Evolutionary conservation across 2,113 vertebrate genomes (phyloP), one percentile per base, ranked within the genome.

Genomic region (Podarcis muralis): DNA sequence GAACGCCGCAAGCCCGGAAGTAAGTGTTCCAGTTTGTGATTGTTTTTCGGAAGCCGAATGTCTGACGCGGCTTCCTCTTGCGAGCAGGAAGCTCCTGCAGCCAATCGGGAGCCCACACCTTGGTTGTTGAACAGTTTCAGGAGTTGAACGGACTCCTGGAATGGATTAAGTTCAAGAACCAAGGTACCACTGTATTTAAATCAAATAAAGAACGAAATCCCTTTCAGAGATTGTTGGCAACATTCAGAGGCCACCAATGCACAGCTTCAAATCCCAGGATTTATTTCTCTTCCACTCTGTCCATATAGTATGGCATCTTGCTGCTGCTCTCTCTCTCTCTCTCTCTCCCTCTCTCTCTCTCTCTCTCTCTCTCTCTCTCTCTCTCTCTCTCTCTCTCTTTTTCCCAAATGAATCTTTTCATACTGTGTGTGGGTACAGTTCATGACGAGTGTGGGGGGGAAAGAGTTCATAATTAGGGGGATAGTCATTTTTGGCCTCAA

Each of bases 381-480:
- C 40, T 9, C 68, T 7, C 74, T 22, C 48, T 91, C 59, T 40
- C 90, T 89, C 79, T 82, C 91, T 82, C 2, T 91, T 59, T 40
- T 90, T 89, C 79, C 83, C 91, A 95, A 93, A 91, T 69, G 80
- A 90, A 93, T 53, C n/a, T 90, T 66, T 30, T 87, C 66, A 71
- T 74, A 5, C 32, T 43, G 57, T 81, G 81, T 89, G 37, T 91
- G 90, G 90, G 87, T 86, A 4, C 18, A 75, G 78, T 13, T 22
- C 25, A 53, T 16, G 85, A 74, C n/a, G 83, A 75, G n/a, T 53
- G 27, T 72, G 9, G 72, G 77, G 30, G 87, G 3, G 76, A 89
- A 89, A 95, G 91, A 91, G 84, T 93, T 95, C 86, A 93, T 96
- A 96, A 97, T 97, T 95, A 95, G 93, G 94, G 95, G 96, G 96